Base-by-base conservation (phyloP, 2,888 invertebrate genomes). In the Phanerotoma sp. region DNA sequence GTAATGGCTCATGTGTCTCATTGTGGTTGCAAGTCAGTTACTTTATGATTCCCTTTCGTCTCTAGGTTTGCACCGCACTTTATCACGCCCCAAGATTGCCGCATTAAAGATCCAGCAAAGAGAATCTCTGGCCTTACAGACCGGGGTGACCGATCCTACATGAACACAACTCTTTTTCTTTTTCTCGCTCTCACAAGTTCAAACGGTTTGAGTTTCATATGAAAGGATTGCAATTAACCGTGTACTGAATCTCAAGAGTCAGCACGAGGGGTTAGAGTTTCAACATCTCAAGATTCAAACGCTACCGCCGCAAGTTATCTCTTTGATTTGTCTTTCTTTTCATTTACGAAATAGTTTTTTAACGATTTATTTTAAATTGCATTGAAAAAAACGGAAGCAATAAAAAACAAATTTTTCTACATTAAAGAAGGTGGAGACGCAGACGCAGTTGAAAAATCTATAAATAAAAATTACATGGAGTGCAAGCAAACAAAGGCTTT, bases 41-140 rank as follows among this genome's bases (percentile, higher is more conserved):
- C 71, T 74, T 67, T 62, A 65, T 67, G 63, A 76, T 75, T 77
- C 77, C 64, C 75, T 77, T 76, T 77, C 71, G 69, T 67, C 50
- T 54, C 67, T 63, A 66, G 68, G 71, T 72, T 73, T 72, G 71
- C 66, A 51, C 62, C 65, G 65, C 71, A 70, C 72, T 75, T 77
- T 76, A 77, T 77, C 74, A 74, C 77, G 72, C 77, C 74, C 73
- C 67, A 63, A 73, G 75, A 75, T 77, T 75, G 76, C 71, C 67
- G 67, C 75, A 77, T 77, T 76, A 76, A 77, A 73, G 74, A 73
- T 76, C 73, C 73, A 75, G 72, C 72, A 77, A 75, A 75, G 75
- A 65, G 75, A 73, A 73, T 73, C 64, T 65, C 52, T 55, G 54
- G 59, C 56, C 46, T 57, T 11, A 33, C 38, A 30, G 32, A 35